Evolutionary conservation across 2,797 vertebrate genomes (phyloP).

Genomic region (Todus mexicanus): DNA sequence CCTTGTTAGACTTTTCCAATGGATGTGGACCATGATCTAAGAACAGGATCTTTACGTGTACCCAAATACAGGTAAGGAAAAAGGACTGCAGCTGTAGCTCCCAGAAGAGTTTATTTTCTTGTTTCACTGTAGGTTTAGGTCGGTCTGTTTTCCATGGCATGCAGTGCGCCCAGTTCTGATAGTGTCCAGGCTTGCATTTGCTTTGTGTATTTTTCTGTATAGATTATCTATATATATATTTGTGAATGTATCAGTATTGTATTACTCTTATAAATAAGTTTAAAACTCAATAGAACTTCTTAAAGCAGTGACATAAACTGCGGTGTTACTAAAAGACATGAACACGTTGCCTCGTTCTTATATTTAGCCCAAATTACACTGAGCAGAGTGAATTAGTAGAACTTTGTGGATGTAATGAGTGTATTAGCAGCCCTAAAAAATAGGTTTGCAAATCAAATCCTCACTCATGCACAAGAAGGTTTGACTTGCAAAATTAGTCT

Average conservation of each 20-base stretch:
- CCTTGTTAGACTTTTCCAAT: background rate
- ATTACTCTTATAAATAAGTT: background rate
- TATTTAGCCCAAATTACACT: background rate
- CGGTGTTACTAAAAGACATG: background rate
- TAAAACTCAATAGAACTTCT: background rate
- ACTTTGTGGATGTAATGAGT: background rate
- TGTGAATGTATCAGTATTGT: background rate
- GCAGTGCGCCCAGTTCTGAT: background rate
- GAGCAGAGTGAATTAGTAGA: background rate
- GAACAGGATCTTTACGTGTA: background rate
- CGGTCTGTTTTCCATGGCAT: background rate
- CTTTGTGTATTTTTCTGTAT: background rate
- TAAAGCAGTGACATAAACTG: background rate
- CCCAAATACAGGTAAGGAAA: background rate
- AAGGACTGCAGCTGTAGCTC: background rate
- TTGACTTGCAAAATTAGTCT: conserved; percentile 11
- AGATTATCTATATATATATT: background rate
- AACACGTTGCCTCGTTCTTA: background rate
- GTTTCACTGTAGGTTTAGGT: background rate
- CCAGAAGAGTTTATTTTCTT: background rate
- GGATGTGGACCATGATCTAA: background rate
- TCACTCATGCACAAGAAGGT: conserved; percentile 5
- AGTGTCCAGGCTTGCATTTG: background rate
- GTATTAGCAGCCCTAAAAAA: background rate
- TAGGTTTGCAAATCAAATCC: conserved; percentile 11